These are phyloP conservation scores for Sinocyclocheilus maitianheensis DNA, from an alignment of 2,113 vertebrate genomes.

Conservation along the genomic window DNA sequence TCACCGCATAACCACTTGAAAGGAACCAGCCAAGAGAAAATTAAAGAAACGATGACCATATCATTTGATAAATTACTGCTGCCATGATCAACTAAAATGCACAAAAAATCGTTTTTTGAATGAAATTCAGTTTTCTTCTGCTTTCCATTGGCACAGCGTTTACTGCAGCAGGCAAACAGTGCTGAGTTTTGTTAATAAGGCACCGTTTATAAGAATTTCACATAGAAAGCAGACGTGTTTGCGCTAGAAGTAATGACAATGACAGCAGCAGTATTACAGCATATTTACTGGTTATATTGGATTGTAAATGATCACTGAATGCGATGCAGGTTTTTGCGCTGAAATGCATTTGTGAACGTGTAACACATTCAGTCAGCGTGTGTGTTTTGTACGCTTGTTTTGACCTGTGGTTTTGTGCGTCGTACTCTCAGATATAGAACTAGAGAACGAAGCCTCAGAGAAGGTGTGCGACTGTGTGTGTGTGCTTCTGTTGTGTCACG, in stretches of 20 bases:
- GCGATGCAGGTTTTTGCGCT: neutral
- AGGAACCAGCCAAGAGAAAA: neutral
- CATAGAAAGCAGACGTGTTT: neutral
- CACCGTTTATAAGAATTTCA: neutral
- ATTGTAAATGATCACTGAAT: neutral
- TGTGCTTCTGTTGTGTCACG: conserved; percentile 23
- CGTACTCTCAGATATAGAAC: conserved; percentile 82
- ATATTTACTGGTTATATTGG: neutral
- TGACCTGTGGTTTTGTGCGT: neutral
- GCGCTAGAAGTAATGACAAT: neutral
- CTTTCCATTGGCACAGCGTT: neutral
- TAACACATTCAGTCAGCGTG: neutral
- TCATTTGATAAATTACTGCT: neutral
- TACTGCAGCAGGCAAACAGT: neutral
- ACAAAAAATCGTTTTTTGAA: neutral
- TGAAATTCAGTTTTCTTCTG: neutral
- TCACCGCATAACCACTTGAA: neutral
- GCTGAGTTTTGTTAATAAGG: neutral
- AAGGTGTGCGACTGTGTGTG: conserved; percentile 74
- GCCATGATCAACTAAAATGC: neutral
- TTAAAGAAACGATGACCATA: neutral
- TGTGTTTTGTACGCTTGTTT: neutral
- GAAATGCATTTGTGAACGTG: neutral
- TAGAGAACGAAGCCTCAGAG: conserved; percentile 85
- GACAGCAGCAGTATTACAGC: neutral